Base-by-base conservation (phyloP, 2,797 vertebrate species). In the Oryzias dopingdopingensis region DNA sequence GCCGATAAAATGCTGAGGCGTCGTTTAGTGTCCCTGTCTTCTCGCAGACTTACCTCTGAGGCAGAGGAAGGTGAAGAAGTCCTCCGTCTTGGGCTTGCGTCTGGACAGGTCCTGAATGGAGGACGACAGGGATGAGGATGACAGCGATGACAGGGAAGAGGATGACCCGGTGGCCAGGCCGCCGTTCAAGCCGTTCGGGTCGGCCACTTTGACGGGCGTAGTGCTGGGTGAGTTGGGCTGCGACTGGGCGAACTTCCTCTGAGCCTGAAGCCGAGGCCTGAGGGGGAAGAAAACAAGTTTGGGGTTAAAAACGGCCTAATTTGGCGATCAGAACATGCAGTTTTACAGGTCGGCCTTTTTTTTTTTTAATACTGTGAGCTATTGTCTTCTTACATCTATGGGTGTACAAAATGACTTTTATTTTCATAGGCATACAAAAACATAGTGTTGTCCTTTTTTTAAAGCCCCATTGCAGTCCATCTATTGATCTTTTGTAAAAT, bases 31-130 rank as follows among this genome's bases (percentile, higher is more conserved):
- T 42, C 62, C 58, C 58, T 63, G 47, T 56, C 42, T 62, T 71
- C 46, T 56, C 41, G 14, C 44, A 0, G 26, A 47, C 66, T 84
- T 92, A 99, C 97, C 97, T 97, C 97, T 92, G 88, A 99, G 96
- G 92, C 97, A 99, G 89, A 99, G 95, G 90, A 98, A 99, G 59
- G 97, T 99, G 82, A 99, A 96, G 88, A 99, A 99, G 92, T 99
- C 97, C 92, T 99, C 97, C 8, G 97, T 99, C 92, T 99, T 99
- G 87, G 97, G 97, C 83, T 98, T 98, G 90, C 96, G 94, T 83
- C 95, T 93, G 77, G 96, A 96, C 92, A 99, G 94, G 91, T 99
- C 96, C 78, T 95, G 95, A 76, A 99, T 95, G 66, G 95, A 95
- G 60, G 94, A 91, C 78, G 92, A 91, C 62, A 94, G 94, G 53